Base-by-base conservation (phyloP, 37 sponge, comb jelly and placozoan species). In the Chondrilla cf. caribensis region DNA sequence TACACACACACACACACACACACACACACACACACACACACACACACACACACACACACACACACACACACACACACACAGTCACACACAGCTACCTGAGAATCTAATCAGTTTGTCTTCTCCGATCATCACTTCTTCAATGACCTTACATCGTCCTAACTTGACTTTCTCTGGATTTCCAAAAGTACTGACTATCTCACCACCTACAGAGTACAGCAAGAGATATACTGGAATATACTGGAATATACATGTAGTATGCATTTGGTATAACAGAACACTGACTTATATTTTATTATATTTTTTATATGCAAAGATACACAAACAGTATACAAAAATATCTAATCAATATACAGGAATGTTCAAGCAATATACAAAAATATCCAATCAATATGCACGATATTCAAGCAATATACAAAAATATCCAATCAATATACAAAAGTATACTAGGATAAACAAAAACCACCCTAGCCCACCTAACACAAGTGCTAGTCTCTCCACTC, bases 131-230 rank as follows among this genome's bases (percentile, higher is more conserved):
- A 98, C 84, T 83, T 98, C 94, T 60, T 98, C 96, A 38, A 98
- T 98, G 19, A 95, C 81, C 35, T 98, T 86, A 60, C 99, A 98
- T 25, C 54, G 39, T 3, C 99, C 99, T 7, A 98, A 60, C 41
- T 89, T 93, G 33, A 93, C 94, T 81, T 94, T 91, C 79, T 95
- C 99, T 0, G 99, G 99, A 42, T 91, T 57, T 75, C 84, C 90
- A 81, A 98, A 98, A 9, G 99, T 98, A 21, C 95, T 95, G 21
- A 95, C 94, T n/a, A 98, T 98, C 75, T 98, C 99, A 33, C 96
- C 99, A 22, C 92, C 92, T 84, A 71, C 57, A 54, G 1, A 39
- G 31, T n/a, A 51, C 18, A 58, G 32, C 6, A 33, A 47, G 6
- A 15, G 72, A n/a, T n/a, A n/a, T n/a, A n/a, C n/a, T n/a, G n/a